Base-by-base conservation (phyloP, 2,888 invertebrate species). In the Ectemnius lituratus region DNA sequence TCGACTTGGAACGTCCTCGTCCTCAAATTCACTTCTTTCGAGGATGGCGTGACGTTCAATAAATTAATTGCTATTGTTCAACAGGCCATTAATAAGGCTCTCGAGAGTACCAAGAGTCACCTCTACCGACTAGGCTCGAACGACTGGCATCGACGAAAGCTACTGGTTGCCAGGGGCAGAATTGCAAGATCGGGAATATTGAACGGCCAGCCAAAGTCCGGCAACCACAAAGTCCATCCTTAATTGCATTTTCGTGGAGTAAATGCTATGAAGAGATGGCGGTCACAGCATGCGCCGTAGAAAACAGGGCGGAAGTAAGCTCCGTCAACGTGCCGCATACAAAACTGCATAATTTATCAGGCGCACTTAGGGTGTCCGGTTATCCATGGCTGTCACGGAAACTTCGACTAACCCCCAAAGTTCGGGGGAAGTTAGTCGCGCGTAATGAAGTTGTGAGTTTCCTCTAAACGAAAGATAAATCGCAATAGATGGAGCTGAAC, bases 181-280 rank as follows among this genome's bases (percentile, higher is more conserved):
- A 37, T 8, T 37, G 58, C 58, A 23, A 58, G 16, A 58, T 58
- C 18, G 58, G 14, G 66, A 28, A 56, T 18, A 18, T 13, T 20
- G 47, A 18, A 11, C 52, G 52, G n/a, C 52, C 13, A 5, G 62
- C 37, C 23, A 45, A 16, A 37, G 58, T 47, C 60, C 60, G 23
- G 16, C 49, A 65, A 23, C 62, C 27, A 60, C 65, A 73, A 73
- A 71, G 63, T 62, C 11, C 23, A 16, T 45, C n/a, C 70, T 84
- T 88, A 87, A 88, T 88, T 87, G 82, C 88, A 86, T 88, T 88
- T 84, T 83, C 79, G 78, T 5, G 52, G 16, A 52, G 52, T 4
- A 52, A 52, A 75, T 81, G 80, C 66, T 47, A 14, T 8, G 49
- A 18, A 14, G 28, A 59, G 70, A 71, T 69, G 62, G 56, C 13